Percentiles rank a stretch among this genome's conserved stretches.
These are phyloP conservation scores for Alexandromys fortis DNA, from an alignment of 2,113 vertebrate species.

Conservation along the genomic window DNA sequence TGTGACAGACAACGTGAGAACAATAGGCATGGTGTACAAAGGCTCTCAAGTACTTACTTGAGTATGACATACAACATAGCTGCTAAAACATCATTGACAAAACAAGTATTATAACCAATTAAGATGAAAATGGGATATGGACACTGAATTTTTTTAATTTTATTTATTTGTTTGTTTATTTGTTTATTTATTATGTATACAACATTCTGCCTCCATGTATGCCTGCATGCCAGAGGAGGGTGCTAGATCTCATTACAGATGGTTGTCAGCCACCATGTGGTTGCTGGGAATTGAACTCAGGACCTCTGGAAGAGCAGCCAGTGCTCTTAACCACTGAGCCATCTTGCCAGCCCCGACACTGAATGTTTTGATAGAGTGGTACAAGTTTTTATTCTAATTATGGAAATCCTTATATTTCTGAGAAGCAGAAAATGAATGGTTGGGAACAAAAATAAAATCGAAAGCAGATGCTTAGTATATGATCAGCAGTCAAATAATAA, in stretches of 20 bases:
- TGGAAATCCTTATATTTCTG: not conserved
- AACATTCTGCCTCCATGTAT: too few species aligned
- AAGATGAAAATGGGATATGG: not conserved
- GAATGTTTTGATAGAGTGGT: not conserved
- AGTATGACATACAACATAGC: not conserved
- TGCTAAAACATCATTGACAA: not conserved
- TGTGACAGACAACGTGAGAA: not conserved
- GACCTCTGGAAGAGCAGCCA: too few species aligned
- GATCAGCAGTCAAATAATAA: not conserved
- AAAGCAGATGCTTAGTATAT: not conserved
- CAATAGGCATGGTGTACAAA: not conserved
- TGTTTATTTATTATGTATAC: too few species aligned
- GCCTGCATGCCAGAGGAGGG: too few species aligned
- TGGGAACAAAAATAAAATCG: not conserved
- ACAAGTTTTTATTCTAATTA: not conserved
- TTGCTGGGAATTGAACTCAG: too few species aligned
- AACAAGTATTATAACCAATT: not conserved
- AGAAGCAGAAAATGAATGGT: not conserved
- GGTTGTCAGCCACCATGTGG: too few species aligned
- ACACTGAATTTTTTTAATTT: not conserved
- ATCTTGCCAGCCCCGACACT: too few species aligned
- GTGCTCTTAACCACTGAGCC: too few species aligned
- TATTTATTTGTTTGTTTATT: too few species aligned
- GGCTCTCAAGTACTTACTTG: not conserved
- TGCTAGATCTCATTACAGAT: too few species aligned